Evolutionary conservation across 92 coral and sea anemone genomes (phyloP).

Genomic region (Paramuricea clavata): DNA sequence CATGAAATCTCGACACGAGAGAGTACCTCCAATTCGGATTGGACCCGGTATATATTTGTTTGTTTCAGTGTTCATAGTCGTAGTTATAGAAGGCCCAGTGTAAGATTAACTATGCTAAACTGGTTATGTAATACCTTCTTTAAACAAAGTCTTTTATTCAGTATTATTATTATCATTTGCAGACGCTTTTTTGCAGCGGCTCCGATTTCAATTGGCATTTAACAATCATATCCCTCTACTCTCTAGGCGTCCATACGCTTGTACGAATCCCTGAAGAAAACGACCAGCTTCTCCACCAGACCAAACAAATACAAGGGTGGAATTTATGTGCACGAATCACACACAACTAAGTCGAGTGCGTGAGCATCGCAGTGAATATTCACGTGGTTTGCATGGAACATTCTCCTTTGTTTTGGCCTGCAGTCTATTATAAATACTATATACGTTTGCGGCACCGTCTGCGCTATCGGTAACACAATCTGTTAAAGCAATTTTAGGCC

Average conservation of each 20-base stretch:
- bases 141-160: too few relatives aligned
- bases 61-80: too few relatives aligned
- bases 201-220: neutral
- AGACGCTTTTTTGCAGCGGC: neutral
- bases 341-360: slow-evolving; percentile 9
- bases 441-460: slow-evolving; percentile 2
- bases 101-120: too few relatives aligned
- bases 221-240: neutral
- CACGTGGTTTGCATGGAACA: slow-evolving; percentile 6
- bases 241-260: neutral
- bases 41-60: too few relatives aligned
- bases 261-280: neutral
- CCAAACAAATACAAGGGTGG: slow-evolving; percentile 3
- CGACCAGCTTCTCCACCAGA: neutral
- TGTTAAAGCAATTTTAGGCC: too few relatives aligned
- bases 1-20: too few relatives aligned
- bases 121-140: too few relatives aligned
- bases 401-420: too few relatives aligned
- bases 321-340: slow-evolving; percentile 17
- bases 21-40: too few relatives aligned
- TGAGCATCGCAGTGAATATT: too few relatives aligned
- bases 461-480: neutral
- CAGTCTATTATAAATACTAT: neutral
- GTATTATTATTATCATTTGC: neutral
- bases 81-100: too few relatives aligned